These are phyloP conservation scores for Bimastos eiseni DNA, from an alignment of 2,888 invertebrate genomes.

Conservation along the genomic window DNA sequence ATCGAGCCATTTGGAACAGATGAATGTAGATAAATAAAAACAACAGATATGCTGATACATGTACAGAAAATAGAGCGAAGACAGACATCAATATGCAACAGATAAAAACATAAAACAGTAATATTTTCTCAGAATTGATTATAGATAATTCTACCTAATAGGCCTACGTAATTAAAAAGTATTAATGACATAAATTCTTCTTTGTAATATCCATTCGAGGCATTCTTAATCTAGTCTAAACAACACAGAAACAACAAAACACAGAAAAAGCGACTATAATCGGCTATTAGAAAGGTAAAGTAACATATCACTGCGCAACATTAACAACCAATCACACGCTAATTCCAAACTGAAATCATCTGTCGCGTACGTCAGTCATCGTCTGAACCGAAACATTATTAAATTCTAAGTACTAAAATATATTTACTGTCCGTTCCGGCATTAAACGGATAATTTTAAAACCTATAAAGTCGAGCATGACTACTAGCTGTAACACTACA, in stretches of 20 bases:
- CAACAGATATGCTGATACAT: too few relatives aligned
- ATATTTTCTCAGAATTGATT: too few relatives aligned
- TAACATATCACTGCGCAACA: not conserved
- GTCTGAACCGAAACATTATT: not conserved
- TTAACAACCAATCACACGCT: not conserved
- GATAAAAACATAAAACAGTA: too few relatives aligned
- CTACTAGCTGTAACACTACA: not conserved
- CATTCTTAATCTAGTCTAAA: not conserved
- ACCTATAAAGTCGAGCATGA: not conserved
- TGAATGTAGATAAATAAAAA: too few relatives aligned
- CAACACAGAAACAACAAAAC: not conserved
- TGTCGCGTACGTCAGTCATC: too few relatives aligned
- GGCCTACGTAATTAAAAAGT: too few relatives aligned
- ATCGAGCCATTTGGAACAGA: too few relatives aligned
- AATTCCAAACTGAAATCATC: not conserved
- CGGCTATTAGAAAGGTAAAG: too few relatives aligned
- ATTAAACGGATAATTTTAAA: not conserved
- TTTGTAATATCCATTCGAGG: not conserved
- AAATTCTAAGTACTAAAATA: not conserved
- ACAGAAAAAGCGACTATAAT: too few relatives aligned
- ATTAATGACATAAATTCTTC: not conserved
- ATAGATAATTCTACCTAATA: too few relatives aligned
- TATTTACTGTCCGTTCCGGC: not conserved
- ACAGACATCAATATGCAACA: too few relatives aligned
- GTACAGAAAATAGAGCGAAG: too few relatives aligned